These are phyloP conservation scores for Tetragonisca angustula DNA, from an alignment of 2,888 invertebrate genomes.

Conservation along the genomic window DNA sequence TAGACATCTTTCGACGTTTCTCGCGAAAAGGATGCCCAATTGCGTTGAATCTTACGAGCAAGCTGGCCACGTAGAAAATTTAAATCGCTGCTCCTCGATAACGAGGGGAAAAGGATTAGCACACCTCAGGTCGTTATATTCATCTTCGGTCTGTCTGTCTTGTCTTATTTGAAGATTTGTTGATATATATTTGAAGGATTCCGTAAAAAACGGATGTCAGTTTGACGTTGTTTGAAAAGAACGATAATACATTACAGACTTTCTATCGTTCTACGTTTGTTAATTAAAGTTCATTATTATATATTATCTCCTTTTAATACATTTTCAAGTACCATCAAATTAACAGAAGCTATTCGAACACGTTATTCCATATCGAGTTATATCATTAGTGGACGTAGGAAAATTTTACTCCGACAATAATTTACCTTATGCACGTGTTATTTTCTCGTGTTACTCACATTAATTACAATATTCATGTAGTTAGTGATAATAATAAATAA, in stretches of 20 bases:
- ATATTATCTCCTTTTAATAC: not conserved
- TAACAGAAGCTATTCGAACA: not conserved
- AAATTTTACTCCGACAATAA: not conserved
- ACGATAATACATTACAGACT: not conserved
- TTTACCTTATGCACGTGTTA: not conserved
- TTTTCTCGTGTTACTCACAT: not conserved
- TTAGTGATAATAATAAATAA: not conserved
- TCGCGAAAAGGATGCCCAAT: not conserved
- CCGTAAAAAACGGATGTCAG: not conserved
- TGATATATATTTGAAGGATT: not conserved
- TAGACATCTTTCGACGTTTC: not conserved
- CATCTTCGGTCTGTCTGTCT: not conserved
- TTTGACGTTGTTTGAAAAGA: not conserved
- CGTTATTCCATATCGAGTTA: not conserved
- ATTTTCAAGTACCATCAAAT: not conserved
- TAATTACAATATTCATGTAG: not conserved
- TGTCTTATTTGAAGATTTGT: not conserved
- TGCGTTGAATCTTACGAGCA: constrained; percentile 11
- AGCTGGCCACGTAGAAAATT: not conserved
- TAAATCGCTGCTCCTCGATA: constrained; percentile 15
- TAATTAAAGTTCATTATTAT: not conserved
- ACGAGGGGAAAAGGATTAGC: constrained; percentile 2
- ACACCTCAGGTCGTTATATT: not conserved
- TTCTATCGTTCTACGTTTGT: not conserved
- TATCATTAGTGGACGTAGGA: constrained; percentile 4